Evolutionary conservation across 1,140 invertebrate genomes (phyloP), one percentile per base, ranked within the genome.

Genomic region (Cepaea nemoralis): DNA sequence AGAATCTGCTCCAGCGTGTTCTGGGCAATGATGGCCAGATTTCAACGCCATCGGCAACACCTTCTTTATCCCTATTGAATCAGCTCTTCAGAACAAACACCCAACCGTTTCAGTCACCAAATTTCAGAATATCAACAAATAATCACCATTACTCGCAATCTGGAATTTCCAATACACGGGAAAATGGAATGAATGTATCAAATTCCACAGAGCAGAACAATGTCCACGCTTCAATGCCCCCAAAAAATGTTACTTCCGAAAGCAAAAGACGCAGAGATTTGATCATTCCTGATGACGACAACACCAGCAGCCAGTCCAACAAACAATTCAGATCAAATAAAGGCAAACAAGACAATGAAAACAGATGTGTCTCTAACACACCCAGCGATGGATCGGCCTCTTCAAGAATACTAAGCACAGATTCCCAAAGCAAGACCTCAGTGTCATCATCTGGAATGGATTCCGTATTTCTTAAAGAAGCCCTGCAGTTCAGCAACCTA

Each of bases 251-350:
- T 10, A 55, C 19, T 8, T 5, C n/a, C 10, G 40, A 80, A 33
- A 70, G 45, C 42, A 83, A 82, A 37, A 66, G 71, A 50, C 55
- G 75, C 0, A 55, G 76, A 27, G 81, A 83, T 67, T 71, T 85
- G 31, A 85, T 85, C 55, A 71, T 85, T 1, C 83, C 83, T 3
- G 83, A 85, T 55, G 83, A 85, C 31, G 83, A 85, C 19, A 78
- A 85, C 39, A 42, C 74, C 10, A 27, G 8, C 2, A 59, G 22
- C 33, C 14, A 31, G 42, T 55, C 74, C 1, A 39, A 76, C 3
- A 10, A 59, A 40, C 12, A 76, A 5, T 39, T 8, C n/a, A 55
- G 39, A 39, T 1, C 37, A 5, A 33, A 69, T 14, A 33, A 42
- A 5, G 2, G 6, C 70, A 8, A 24, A 55, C 8, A 42, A 6